A percentile compares a stretch with the other conserved stretches of the same genome.
Evolutionary conservation across 2,797 vertebrate species (phyloP).

Genomic region (Microchirus variegatus): DNA sequence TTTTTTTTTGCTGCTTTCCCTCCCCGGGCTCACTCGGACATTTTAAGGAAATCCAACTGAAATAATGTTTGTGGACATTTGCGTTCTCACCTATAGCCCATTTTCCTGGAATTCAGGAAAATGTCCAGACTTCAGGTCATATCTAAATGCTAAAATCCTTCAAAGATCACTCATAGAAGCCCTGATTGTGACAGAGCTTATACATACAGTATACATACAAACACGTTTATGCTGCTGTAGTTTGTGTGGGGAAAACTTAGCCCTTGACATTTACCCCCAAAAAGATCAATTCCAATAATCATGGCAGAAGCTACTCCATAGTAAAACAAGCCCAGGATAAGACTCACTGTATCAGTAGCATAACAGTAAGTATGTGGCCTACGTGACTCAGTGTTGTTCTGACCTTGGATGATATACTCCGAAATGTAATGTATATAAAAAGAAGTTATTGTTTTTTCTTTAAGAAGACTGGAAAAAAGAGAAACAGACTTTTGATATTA

Average conservation of each 20-base stretch:
- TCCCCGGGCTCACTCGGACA: too few species aligned
- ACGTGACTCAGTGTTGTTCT: not conserved
- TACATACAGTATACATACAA: not conserved
- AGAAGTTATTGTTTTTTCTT: not conserved
- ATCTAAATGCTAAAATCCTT: too few species aligned
- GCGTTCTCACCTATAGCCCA: too few species aligned
- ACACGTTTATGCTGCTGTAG: not conserved
- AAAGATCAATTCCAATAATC: conserved; percentile 10
- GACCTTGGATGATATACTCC: not conserved
- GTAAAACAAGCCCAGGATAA: not conserved
- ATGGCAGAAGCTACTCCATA: conserved; percentile 2
- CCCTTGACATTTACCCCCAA: conserved; percentile 14
- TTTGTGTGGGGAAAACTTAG: conserved; percentile 4
- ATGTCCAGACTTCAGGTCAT: too few species aligned
- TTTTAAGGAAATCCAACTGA: too few species aligned
- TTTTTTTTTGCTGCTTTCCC: too few species aligned
- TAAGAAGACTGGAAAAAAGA: not conserved
- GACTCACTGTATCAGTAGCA: not conserved
- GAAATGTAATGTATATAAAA: not conserved
- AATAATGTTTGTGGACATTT: too few species aligned
- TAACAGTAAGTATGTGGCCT: not conserved
- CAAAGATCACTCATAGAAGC: too few species aligned
- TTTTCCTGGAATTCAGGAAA: too few species aligned
- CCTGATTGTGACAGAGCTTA: too few species aligned
- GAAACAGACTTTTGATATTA: too few species aligned